Base-by-base conservation (phyloP, 2,113 vertebrate genomes). In the Elaphurus davidianus region DNA sequence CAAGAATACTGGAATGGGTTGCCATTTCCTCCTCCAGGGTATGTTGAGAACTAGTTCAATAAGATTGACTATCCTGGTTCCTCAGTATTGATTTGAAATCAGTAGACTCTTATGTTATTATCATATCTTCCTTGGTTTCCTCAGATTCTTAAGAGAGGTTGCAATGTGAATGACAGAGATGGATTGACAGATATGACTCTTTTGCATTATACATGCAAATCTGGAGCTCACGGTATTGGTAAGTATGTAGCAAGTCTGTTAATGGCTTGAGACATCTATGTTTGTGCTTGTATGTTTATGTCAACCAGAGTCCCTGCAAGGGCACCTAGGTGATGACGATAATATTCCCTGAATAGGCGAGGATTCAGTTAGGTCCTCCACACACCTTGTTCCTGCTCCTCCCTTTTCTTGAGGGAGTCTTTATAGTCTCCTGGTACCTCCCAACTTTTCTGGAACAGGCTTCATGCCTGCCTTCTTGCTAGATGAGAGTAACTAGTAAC, bases 151-250 rank as follows among this genome's bases (percentile, higher is more conserved):
- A 99, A 99, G 98, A 99, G 99, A 97, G 99, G 99, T 60, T 99
- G 99, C 93, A 99, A 99, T 17, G 99, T 99, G 97, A 99, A 99
- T 64, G 99, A 99, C 97, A 99, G 99, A 95, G 99, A 99, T 43
- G 99, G 99, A 13, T 97, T 99, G 97, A 99, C 99, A 1, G 99
- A 99, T 85, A 99, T 99, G 99, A 99, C 99, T 74, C 99, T 99
- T 25, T 97, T 99, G 74, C 99, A 99, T 98, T 99, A 99, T 96
- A 99, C 99, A 95, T 99, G 99, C 98, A 99, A 99, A 96, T 99
- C 99, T 33, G 99, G 99, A 14, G 99, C 99, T 36, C 99, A 99
- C 5, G 99, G 99, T 94, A 99, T 99, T 25, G 99, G 99, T 99
- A 95, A 99, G 99, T 99, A 82, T 90, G 93, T 30, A 89, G 57